phyloP scores from a whole-genome alignment of 1,140 invertebrate genomes.

The Pentalonia nigronervosa region DNA sequence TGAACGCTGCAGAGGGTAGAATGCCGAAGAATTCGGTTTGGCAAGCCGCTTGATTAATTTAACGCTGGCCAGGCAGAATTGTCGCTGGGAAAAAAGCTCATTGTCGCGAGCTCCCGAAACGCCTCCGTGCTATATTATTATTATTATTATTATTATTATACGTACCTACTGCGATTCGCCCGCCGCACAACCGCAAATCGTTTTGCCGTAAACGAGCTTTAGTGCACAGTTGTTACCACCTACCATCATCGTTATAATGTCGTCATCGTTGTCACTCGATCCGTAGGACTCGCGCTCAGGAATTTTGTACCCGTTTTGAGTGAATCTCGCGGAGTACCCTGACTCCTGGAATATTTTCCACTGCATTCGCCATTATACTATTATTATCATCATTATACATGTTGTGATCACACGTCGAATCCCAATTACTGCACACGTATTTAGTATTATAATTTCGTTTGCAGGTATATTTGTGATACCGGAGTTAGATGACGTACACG shows the following conservation, averaged over 20 bases:
- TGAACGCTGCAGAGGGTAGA: not conserved
- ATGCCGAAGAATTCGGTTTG: not conserved
- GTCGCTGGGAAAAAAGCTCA: not conserved
- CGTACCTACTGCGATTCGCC: not conserved
- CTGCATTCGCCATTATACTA: not conserved
- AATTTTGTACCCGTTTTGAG: not conserved
- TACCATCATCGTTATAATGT: not conserved
- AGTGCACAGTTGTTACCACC: not conserved
- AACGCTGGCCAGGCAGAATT: not conserved
- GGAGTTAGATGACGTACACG: not conserved
- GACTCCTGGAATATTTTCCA: too few relatives aligned
- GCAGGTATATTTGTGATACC: not conserved
- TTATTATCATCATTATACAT: too few relatives aligned
- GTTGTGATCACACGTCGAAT: too few relatives aligned
- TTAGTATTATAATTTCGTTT: not conserved
- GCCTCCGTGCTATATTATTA: not conserved
- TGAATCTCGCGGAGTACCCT: not conserved
- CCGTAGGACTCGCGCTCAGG: not conserved
- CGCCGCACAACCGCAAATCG: not conserved
- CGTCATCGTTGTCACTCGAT: not conserved
- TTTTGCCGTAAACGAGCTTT: not conserved
- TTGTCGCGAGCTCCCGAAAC: not conserved
- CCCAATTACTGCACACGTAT: too few relatives aligned
- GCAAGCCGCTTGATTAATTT: conserved; percentile 1
- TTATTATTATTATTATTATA: not conserved